phyloP scores from a whole-genome alignment of 2,888 invertebrate species.

The Thereva unica region DNA sequence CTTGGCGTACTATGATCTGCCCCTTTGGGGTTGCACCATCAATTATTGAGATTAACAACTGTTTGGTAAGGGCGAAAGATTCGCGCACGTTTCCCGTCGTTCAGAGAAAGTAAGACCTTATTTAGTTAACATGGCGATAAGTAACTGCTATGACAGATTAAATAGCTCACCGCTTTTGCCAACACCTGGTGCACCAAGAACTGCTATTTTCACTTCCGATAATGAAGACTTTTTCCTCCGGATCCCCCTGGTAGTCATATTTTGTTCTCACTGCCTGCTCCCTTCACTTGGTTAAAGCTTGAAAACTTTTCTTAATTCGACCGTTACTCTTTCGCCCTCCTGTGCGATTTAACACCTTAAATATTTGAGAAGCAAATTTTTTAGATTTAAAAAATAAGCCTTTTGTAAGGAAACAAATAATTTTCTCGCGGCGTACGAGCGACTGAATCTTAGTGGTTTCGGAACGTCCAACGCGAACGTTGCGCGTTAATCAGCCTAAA shows the following conservation, averaged over 20 bases:
- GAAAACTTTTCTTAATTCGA: constrained; percentile 31
- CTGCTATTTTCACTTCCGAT: constrained; percentile 88
- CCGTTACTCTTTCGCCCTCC: constrained; percentile 9
- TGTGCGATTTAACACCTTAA: background rate
- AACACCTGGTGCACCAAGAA: constrained; percentile 86
- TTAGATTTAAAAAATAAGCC: no score
- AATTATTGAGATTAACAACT: no score
- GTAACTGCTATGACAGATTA: constrained; percentile 33
- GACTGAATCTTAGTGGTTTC: no score
- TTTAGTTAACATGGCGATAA: constrained; percentile 15
- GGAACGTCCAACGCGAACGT: no score
- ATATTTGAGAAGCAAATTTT: no score
- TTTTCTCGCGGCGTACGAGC: no score
- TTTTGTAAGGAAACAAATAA: no score
- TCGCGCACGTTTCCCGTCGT: background rate
- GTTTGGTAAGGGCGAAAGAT: no score
- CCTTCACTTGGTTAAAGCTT: constrained; percentile 33
- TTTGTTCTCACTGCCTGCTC: constrained; percentile 33
- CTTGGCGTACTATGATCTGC: no score
- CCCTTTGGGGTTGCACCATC: no score
- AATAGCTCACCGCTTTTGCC: constrained; percentile 85
- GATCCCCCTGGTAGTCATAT: constrained; percentile 79
- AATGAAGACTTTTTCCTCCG: constrained; percentile 87
- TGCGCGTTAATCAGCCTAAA: no score
- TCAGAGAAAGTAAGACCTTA: background rate